Conservation (phyloP, 1,140 invertebrate genomes). For the Drosophila orena region DNA sequence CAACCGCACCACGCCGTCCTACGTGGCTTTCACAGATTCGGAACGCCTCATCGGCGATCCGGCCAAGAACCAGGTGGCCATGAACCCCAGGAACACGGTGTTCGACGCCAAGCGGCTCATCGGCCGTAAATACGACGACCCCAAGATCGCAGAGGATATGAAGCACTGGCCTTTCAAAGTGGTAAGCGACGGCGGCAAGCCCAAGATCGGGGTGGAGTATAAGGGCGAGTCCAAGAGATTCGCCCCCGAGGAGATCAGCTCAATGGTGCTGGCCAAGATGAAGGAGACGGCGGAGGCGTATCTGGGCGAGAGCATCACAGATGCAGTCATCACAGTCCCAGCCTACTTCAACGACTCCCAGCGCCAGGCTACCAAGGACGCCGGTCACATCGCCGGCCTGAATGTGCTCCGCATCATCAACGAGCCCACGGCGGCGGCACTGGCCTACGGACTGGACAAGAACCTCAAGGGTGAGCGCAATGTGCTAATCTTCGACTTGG, state of each 20-base stretch:
- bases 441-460: conserved; percentile 14
- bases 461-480: conserved; percentile 11
- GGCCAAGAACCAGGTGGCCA: conserved; percentile 88
- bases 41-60: conserved; percentile 98
- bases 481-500: conserved; percentile 10
- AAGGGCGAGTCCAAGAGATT: conserved; percentile 91
- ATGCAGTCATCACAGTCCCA: conserved; percentile 14
- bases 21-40: conserved; percentile 98
- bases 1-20: conserved; percentile 97
- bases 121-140: conserved; percentile 89
- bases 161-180: conserved; percentile 92
- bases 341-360: conserved; percentile 44
- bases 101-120: conserved; percentile 87
- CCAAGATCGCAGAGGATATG: conserved; percentile 90
- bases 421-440: conserved; percentile 12
- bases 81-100: conserved; percentile 80
- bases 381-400: conserved; percentile 88
- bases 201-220: conserved; percentile 90
- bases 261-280: conserved; percentile 92
- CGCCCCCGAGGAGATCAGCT: conserved; percentile 91
- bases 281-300: conserved; percentile 92
- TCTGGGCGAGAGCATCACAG: conserved; percentile 85
- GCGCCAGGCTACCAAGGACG: conserved; percentile 86
- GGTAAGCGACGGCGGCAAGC: conserved; percentile 88
- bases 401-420: conserved; percentile 89